Evolutionary conservation across 2,888 invertebrate species (phyloP), one percentile per base, ranked within the genome.

Genomic region (Pharmacophagus antenor): DNA sequence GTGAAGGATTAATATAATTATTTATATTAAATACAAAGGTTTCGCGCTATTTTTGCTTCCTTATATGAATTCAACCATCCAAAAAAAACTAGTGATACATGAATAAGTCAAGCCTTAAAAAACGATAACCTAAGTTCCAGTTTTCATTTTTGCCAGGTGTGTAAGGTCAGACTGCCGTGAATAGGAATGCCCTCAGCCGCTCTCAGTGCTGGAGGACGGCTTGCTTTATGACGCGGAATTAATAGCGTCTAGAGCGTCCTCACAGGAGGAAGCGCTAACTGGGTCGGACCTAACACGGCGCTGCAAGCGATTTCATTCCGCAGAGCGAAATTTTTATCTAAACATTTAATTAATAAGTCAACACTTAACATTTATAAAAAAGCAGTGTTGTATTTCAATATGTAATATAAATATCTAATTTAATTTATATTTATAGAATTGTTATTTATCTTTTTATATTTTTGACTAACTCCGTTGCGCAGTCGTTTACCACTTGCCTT

Each of bases 201-300:
- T 59, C 50, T 37, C 42, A 17, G n/a, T 47, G 31, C 20, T 58
- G 48, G 53, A 52, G 50, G 15, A 44, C 44, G 54, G 31, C 59
- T 60, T 46, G 55, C 54, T 60, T 55, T 60, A 60, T 27, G 37
- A 47, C 56, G 27, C 42, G 56, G 56, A 61, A 60, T 60, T 60
- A 60, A 60, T 52, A 56, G 54, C 52, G 52, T 61, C 56, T 49
- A 22, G 25, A 44, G 22, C 48, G 31, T 42, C 50, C 21, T 20
- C 49, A 6, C 49, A 42, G 21, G 4, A 47, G 10, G 46, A 23
- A 20, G 44, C 50, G 50, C 44, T 27, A 55, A 60, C 54, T 50
- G 44, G 55, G 46, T 50, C 49, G 25, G 12, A 41, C n/a, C 31
- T 31, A 59, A 49, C 53, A 21, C 22, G 21, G 37, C 37, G 42